Evolutionary conservation across 23 tunicate genomes (phyloP), one percentile per base, ranked within the genome.

Genomic region (Halocynthia roretzi): DNA sequence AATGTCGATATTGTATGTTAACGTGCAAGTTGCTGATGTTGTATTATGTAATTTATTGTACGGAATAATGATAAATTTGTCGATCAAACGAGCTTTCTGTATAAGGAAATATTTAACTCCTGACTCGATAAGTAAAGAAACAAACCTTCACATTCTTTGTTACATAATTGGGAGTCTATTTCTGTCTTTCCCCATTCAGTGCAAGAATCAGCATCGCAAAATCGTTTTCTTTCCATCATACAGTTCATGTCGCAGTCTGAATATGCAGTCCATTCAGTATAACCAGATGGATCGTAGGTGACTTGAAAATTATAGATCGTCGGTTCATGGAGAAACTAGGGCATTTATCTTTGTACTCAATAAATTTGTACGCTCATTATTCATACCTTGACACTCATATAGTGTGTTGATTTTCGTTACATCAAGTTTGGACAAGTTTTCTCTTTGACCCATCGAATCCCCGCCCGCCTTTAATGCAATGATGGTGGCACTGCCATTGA

Each of bases 261-360:
- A 90, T 90, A 90, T 0, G 57, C 73, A 5, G 89, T 90, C 97
- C 97, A 90, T 19, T 64, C 44, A 20, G 80, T 85, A 83, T 88
- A 81, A 6, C 86, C 90, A 52, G 31, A 57, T 22, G 51, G 48
- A 20, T 76, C 77, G 23, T 17, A 50, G 5, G 17, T 56, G 14
- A 53, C 78, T 74, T 2, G n/a, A 15, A 15, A 60, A 60, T 15
- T 60, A 2, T 60, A 60, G 22, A 19, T 0, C 2, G 72, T 67
- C 14, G 4, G 12, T 15, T 17, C 2, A 17, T 67, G 19, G 4
- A 60, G 17, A 2, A 15, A 60, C n/a, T 15, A 60, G 17, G 17
- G 2, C n/a, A 60, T 60, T 60, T 15, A 60, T 17, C 17, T 60
- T 60, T 60, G 2, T 15, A 2, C 17, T n/a, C n/a, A n/a, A n/a